These are phyloP conservation scores for Amiota communis DNA, from an alignment of 2,888 invertebrate species.

Conservation along the genomic window DNA sequence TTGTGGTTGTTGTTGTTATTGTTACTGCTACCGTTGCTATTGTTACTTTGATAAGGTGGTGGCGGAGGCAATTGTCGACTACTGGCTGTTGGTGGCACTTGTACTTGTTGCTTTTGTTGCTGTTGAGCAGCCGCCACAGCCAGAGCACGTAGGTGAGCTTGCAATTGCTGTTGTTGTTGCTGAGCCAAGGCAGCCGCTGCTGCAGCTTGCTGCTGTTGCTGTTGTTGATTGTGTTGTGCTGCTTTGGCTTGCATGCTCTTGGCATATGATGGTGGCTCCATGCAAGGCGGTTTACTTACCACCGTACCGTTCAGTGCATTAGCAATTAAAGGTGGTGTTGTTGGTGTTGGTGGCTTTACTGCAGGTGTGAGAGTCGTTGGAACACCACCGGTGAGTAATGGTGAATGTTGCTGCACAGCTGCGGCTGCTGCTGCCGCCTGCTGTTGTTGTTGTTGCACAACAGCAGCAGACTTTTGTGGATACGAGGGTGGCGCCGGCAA, in stretches of 20 bases:
- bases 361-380: slow-evolving; percentile 62
- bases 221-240: slow-evolving; percentile 68
- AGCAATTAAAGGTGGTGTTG: slow-evolving; percentile 76
- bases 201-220: slow-evolving; percentile 52
- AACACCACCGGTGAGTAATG: slow-evolving; percentile 72
- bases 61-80: slow-evolving; percentile 79
- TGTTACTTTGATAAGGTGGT: slow-evolving; percentile 78
- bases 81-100: slow-evolving; percentile 28
- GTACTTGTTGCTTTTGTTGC: slow-evolving; percentile 44
- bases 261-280: slow-evolving; percentile 93
- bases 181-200: slow-evolving; percentile 45
- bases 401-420: slow-evolving; percentile 73
- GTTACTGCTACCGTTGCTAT: slow-evolving; percentile 49
- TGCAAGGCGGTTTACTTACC: slow-evolving; percentile 79
- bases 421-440: slow-evolving; percentile 70
- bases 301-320: slow-evolving; percentile 71
- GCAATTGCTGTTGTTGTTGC: slow-evolving; percentile 52
- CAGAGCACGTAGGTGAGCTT: slow-evolving; percentile 38
- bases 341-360: slow-evolving; percentile 76
- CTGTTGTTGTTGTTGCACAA: slow-evolving; percentile 73
- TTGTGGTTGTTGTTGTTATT: slow-evolving; percentile 47
- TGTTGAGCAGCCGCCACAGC: slow-evolving; percentile 59
- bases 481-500: slow-evolving; percentile 85
- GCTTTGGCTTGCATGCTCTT: slow-evolving; percentile 87
- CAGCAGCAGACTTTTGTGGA: slow-evolving; percentile 78